Evolutionary conservation across 2,888 invertebrate genomes (phyloP).

Genomic region (Drosophila nr. perissopoda): DNA sequence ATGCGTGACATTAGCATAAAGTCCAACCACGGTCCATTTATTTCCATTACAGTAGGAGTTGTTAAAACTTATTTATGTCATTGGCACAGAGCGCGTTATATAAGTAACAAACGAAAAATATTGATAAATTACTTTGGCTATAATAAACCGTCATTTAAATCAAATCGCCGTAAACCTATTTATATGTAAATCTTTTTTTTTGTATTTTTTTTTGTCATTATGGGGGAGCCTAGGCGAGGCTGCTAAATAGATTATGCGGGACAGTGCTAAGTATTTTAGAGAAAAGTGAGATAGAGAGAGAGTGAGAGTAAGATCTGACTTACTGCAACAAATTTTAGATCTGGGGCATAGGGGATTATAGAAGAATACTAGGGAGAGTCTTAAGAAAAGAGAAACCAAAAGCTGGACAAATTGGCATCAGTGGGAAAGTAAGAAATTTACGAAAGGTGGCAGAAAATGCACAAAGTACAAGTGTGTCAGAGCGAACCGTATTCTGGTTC

Average conservation of each 20-base stretch:
- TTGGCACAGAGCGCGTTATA: conserved; percentile 35
- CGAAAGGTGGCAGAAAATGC: not conserved
- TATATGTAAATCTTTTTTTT: conserved; percentile 51
- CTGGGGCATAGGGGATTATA: conserved; percentile 9
- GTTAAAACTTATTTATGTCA: conserved; percentile 70
- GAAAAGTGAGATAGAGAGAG: not conserved
- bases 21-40: conserved; percentile 30
- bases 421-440: not conserved
- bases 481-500: not conserved
- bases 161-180: conserved; percentile 51
- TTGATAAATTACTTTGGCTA: conserved; percentile 67
- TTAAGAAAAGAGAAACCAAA: not conserved
- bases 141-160: conserved; percentile 66
- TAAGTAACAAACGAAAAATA: conserved; percentile 27
- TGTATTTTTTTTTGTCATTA: not conserved
- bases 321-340: not conserved
- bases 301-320: not conserved
- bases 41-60: conserved; percentile 47
- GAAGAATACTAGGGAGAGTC: not conserved
- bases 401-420: conserved; percentile 3
- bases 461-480: not conserved
- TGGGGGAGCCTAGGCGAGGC: conserved; percentile 19
- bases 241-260: conserved; percentile 8
- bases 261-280: not conserved
- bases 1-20: conserved; percentile 64